A percentile compares a stretch with the other conserved stretches of the same genome.
These are phyloP conservation scores for Drosophila pseudotalamancana DNA, from an alignment of 2,888 invertebrate genomes.

Conservation along the genomic window DNA sequence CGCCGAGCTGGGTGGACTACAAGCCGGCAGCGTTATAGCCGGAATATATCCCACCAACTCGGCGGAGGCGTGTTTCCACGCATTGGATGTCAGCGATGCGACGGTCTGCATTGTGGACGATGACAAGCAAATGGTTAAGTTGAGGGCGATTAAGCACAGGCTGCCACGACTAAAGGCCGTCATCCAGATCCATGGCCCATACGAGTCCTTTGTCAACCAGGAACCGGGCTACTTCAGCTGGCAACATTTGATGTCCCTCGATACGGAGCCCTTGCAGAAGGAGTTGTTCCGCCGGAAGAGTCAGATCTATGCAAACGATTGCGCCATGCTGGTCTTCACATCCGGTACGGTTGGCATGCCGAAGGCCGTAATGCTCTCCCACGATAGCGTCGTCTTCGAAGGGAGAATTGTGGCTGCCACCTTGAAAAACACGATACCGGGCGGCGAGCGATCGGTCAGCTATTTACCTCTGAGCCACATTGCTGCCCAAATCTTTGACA, in stretches of 20 bases:
- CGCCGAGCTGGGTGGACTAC: slow-evolving; percentile 92
- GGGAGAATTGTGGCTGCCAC: slow-evolving; percentile 85
- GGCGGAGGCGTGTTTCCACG: slow-evolving; percentile 93
- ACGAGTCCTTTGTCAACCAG: slow-evolving; percentile 72
- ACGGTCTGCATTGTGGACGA: slow-evolving; percentile 95
- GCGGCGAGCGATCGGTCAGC: slow-evolving; percentile 88
- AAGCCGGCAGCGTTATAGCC: slow-evolving; percentile 93
- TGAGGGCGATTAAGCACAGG: slow-evolving; percentile 88
- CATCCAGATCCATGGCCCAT: slow-evolving; percentile 85
- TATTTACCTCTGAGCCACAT: slow-evolving; percentile 95
- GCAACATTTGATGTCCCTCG: slow-evolving; percentile 82
- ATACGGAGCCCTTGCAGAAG: slow-evolving; percentile 88
- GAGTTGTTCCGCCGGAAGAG: slow-evolving; percentile 88
- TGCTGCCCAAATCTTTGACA: slow-evolving; percentile 92
- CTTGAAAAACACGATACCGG: slow-evolving; percentile 85
- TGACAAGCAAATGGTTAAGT: slow-evolving; percentile 92
- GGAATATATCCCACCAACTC: slow-evolving; percentile 97
- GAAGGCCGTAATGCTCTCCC: slow-evolving; percentile 96
- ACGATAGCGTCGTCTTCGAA: slow-evolving; percentile 92
- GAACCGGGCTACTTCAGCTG: slow-evolving; percentile 82
- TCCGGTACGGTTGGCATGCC: slow-evolving; percentile 95
- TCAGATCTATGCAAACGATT: slow-evolving; percentile 90
- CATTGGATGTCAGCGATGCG: slow-evolving; percentile 89
- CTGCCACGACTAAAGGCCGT: slow-evolving; percentile 91
- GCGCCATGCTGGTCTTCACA: slow-evolving; percentile 94